Percentiles rank a stretch among this genome's conserved stretches.
These are phyloP conservation scores for Clinocottus analis DNA, from an alignment of 2,113 vertebrate genomes.

Conservation along the genomic window DNA sequence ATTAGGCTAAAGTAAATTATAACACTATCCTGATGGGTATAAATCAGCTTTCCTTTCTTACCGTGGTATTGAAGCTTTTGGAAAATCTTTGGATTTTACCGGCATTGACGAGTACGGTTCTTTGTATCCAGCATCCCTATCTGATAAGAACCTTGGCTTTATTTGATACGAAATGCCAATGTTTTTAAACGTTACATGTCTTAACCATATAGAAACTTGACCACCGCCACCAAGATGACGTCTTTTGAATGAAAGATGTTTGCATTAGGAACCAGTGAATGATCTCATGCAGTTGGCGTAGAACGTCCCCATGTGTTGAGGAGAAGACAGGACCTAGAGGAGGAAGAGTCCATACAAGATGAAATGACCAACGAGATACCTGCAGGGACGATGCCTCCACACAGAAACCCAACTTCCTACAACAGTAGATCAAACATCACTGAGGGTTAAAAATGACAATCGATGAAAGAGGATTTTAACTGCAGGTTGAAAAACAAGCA, in stretches of 20 bases:
- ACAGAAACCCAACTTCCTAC: neutral
- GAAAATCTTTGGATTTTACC: neutral
- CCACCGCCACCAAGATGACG: neutral
- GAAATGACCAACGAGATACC: conserved; percentile 44
- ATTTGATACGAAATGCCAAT: neutral
- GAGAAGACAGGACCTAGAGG: conserved; percentile 15
- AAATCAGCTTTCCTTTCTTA: neutral
- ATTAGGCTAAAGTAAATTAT: neutral
- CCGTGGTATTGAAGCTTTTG: neutral
- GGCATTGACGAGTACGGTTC: neutral
- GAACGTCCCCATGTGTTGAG: conserved; percentile 23
- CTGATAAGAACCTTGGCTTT: neutral
- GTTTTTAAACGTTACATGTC: neutral
- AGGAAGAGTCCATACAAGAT: conserved; percentile 38
- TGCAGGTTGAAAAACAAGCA: conserved; percentile 21
- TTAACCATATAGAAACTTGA: neutral
- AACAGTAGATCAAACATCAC: neutral
- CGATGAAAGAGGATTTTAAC: neutral
- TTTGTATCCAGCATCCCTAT: too few species aligned
- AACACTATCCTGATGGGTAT: neutral
- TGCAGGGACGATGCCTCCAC: conserved; percentile 14
- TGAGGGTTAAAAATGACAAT: neutral
- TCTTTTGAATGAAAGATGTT: conserved; percentile 15
- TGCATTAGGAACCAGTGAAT: conserved; percentile 19
- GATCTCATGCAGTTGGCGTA: conserved; percentile 7